These are phyloP conservation scores for Romanogobio albipinnatus DNA, from an alignment of 2,113 vertebrate genomes.

Conservation along the genomic window DNA sequence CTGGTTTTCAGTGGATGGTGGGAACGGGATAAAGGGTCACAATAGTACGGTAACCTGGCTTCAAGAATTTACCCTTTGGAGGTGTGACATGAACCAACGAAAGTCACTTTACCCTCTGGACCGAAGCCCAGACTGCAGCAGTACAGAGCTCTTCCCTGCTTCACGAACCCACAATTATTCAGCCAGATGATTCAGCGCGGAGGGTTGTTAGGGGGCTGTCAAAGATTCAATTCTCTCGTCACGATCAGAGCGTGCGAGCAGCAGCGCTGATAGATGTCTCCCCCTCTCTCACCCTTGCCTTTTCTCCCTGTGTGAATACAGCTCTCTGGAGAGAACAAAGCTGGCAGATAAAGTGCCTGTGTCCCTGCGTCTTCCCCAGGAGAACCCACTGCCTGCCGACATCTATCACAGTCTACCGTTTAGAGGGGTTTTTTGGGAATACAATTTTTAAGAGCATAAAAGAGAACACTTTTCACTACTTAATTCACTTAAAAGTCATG, in stretches of 20 bases:
- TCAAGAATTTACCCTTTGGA: constrained; percentile 35
- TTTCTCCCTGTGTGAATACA: constrained; percentile 13
- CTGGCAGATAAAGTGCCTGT: not conserved
- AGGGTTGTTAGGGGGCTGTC: constrained; percentile 6
- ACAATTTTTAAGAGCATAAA: too few relatives aligned
- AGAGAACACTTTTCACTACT: not conserved
- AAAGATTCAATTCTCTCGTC: constrained; percentile 16
- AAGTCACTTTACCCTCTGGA: constrained; percentile 45
- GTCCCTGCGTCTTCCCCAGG: constrained; percentile 40
- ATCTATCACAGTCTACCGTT: too few relatives aligned
- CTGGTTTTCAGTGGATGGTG: constrained; percentile 9
- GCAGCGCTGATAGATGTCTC: not conserved
- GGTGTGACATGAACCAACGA: constrained; percentile 42
- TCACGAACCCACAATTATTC: constrained; percentile 41
- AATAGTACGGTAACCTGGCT: not conserved
- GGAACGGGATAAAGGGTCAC: not conserved
- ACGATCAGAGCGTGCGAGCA: constrained; percentile 6
- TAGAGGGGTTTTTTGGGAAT: too few relatives aligned
- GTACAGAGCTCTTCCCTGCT: constrained; percentile 47
- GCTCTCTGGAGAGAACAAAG: constrained; percentile 7
- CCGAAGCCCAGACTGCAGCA: constrained; percentile 25
- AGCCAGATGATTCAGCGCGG: constrained; percentile 40
- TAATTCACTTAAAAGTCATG: not conserved
- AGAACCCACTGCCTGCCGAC: constrained; percentile 40
- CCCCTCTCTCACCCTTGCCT: not conserved